Evolutionary conservation across 35 echinoderm and acorn worm species (phyloP).

Genomic region (Hemicentrotus pulcherrimus): DNA sequence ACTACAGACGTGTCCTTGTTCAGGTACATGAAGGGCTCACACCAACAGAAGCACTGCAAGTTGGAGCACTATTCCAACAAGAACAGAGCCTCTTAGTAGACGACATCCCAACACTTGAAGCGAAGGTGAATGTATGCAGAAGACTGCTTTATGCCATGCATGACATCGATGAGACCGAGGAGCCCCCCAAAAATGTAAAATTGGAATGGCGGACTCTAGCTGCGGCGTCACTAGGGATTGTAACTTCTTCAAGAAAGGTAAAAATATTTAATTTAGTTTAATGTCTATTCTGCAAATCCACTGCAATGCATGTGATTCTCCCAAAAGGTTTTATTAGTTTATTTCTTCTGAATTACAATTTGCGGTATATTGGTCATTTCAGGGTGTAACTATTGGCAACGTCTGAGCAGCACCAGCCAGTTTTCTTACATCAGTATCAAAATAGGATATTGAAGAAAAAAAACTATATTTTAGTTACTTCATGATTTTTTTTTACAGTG

Average conservation of each 20-base stretch:
- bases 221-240: neutral
- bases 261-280: neutral
- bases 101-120: neutral
- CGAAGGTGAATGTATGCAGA: neutral
- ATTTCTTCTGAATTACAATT: no score
- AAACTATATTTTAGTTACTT: no score
- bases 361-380: no score
- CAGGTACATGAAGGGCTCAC: neutral
- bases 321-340: no score
- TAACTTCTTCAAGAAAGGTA: neutral
- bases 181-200: neutral
- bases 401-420: no score
- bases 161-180: neutral
- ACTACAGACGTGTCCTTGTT: neutral
- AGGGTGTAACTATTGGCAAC: no score
- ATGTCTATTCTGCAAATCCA: no score
- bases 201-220: neutral
- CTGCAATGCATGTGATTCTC: no score
- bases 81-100: neutral
- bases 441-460: no score
- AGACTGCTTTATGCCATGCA: neutral
- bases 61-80: slow-evolving; percentile 3
- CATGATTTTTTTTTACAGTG: no score
- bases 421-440: no score
- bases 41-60: neutral